These are phyloP conservation scores for Drosophila prolongata DNA, from an alignment of 2,888 invertebrate genomes.

Conservation along the genomic window DNA sequence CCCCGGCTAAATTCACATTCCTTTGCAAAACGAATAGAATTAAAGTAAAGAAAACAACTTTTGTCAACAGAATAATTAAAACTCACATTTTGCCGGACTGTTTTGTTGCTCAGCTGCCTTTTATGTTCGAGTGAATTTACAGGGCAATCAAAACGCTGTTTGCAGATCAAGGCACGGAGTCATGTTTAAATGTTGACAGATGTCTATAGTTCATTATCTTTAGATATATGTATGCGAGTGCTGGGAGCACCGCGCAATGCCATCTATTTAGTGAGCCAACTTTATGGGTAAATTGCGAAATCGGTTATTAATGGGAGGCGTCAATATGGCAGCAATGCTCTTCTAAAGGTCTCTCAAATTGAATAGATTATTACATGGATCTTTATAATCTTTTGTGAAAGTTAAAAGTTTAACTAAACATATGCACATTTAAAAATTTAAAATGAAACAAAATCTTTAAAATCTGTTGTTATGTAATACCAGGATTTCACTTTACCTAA, in stretches of 20 bases:
- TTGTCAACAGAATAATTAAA: slow-evolving; percentile 74
- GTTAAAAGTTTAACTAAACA: too few relatives aligned
- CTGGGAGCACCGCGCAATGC: slow-evolving; percentile 15
- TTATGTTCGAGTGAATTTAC: slow-evolving; percentile 32
- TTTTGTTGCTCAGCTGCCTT: slow-evolving; percentile 15
- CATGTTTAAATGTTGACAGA: slow-evolving; percentile 32
- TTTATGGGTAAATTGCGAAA: neutral
- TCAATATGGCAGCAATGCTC: neutral
- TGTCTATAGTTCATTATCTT: slow-evolving; percentile 31
- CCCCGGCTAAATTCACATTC: slow-evolving; percentile 59
- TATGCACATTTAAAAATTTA: too few relatives aligned
- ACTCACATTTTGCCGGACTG: slow-evolving; percentile 47
- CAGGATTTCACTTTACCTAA: too few relatives aligned
- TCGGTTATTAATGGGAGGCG: slow-evolving; percentile 3
- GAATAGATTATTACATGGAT: neutral
- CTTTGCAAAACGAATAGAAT: slow-evolving; percentile 51
- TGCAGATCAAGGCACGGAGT: slow-evolving; percentile 35
- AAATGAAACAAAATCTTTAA: too few relatives aligned
- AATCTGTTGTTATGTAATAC: too few relatives aligned
- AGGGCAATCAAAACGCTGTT: slow-evolving; percentile 39
- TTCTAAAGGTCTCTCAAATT: neutral
- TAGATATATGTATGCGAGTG: slow-evolving; percentile 38
- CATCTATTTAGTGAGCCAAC: neutral
- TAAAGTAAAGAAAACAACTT: slow-evolving; percentile 60
- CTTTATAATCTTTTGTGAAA: too few relatives aligned